phyloP scores from a whole-genome alignment of 1,140 invertebrate genomes.

The Drosophila parabipectinata region DNA sequence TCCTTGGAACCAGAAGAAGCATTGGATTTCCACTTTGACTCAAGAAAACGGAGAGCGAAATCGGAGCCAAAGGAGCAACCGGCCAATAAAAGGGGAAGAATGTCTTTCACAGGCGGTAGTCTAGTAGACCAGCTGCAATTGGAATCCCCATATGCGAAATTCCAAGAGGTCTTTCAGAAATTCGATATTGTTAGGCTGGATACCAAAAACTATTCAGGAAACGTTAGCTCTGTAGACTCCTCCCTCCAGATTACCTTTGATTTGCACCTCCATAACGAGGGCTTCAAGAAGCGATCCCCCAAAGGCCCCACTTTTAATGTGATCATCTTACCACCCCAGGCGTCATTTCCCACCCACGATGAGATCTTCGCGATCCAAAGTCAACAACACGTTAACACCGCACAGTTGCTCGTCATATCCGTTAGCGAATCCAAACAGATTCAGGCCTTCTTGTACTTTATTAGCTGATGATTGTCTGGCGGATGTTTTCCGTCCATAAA shows the following conservation, averaged over 20 bases:
- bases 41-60: slow-evolving; percentile 48
- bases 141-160: slow-evolving; percentile 47
- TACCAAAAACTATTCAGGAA: not conserved
- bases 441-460: slow-evolving; percentile 80
- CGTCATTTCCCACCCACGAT: slow-evolving; percentile 60
- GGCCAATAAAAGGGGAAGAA: slow-evolving; percentile 21
- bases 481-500: slow-evolving; percentile 40
- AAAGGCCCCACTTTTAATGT: slow-evolving; percentile 64
- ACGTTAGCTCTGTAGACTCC: not conserved
- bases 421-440: slow-evolving; percentile 82
- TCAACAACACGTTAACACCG: slow-evolving; percentile 25
- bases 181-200: slow-evolving; percentile 65
- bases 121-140: slow-evolving; percentile 59
- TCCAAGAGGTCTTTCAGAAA: slow-evolving; percentile 58
- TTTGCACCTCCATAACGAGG: slow-evolving; percentile 72
- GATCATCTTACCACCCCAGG: slow-evolving; percentile 49
- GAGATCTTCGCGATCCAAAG: slow-evolving; percentile 54
- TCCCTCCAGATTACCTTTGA: slow-evolving; percentile 68
- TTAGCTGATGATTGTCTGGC: slow-evolving; percentile 52
- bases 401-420: slow-evolving; percentile 67
- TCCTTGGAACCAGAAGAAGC: not conserved
- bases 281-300: slow-evolving; percentile 65
- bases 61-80: not conserved
- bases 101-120: slow-evolving; percentile 9
- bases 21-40: slow-evolving; percentile 44